Base-by-base conservation (phyloP, 2,888 invertebrate species). In the Nomada lathburiana region DNA sequence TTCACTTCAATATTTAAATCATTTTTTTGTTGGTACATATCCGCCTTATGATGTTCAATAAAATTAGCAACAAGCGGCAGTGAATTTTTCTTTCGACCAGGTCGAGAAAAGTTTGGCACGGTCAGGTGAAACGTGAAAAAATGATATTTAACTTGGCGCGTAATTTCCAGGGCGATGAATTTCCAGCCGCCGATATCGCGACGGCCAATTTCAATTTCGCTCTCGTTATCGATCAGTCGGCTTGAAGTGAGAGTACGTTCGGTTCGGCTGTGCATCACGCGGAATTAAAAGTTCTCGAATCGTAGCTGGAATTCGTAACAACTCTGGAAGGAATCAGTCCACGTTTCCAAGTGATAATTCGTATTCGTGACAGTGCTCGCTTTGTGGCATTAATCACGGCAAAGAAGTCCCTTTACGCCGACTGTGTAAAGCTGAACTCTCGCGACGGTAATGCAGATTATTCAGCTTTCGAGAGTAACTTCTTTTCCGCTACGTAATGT, bases 231-330 rank as follows among this genome's bases (percentile, higher is more conserved):
- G 87, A 87, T 85, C 63, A 72, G 60, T 69, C 64, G 65, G 57
- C 64, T 29, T 59, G 76, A 75, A 83, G 84, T 79, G 86, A 81
- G 79, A 87, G 82, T 76, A 76, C 69, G 36, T 68, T 62, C 79
- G 20, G 65, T 23, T 60, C 59, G 65, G 57, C 72, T 70, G 81
- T 82, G 71, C 76, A 85, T 83, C 87, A 79, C 72, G 36, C 57
- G 78, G 80, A 86, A 87, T 87, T 87, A 88, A 88, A 88, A 87
- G 87, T 87, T 81, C 74, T 76, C 77, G 71, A 72, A 68, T 71
- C 80, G 84, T 74, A 74, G 59, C 70, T 26, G 60, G 75, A 83
- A 87, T 75, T 59, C 63, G 82, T 81, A 77, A 86, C 81, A 74
- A 77, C 64, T 57, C 55, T 13, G 26, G n/a, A 53, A 52, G 53